Conservation (phyloP, 23 tunicate species). For the Trididemnum clinides region DNA sequence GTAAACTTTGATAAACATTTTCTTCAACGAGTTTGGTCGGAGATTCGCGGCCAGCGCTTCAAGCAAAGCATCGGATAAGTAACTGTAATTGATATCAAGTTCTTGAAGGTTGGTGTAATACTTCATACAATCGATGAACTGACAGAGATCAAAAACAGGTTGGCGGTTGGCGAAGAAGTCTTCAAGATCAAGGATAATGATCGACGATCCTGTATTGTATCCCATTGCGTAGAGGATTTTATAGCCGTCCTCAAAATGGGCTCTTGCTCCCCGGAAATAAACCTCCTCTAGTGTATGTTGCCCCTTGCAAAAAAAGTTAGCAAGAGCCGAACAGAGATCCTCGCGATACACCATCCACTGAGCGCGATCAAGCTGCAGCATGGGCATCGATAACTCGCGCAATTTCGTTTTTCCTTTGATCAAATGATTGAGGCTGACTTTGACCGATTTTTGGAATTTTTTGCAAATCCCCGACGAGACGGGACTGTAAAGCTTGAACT, state of each 20-base stretch:
- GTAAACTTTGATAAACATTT: constrained; percentile 65
- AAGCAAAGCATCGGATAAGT: constrained; percentile 73
- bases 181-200: constrained; percentile 59
- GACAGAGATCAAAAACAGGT: constrained; percentile 60
- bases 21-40: constrained; percentile 44
- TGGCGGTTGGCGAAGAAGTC: constrained; percentile 65
- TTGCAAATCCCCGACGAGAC: constrained; percentile 71
- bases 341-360: constrained; percentile 84
- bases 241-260: constrained; percentile 74
- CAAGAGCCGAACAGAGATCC: constrained; percentile 73
- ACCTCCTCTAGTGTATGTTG: constrained; percentile 73
- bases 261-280: constrained; percentile 68
- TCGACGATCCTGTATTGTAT: constrained; percentile 72
- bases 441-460: constrained; percentile 83
- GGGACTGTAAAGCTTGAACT: constrained; percentile 85
- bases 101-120: constrained; percentile 64
- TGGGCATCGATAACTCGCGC: constrained; percentile 64
- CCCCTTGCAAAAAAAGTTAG: constrained; percentile 80
- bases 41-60: constrained; percentile 51
- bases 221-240: constrained; percentile 84
- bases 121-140: constrained; percentile 83
- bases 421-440: constrained; percentile 57
- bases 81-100: constrained; percentile 87
- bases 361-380: constrained; percentile 81
- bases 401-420: constrained; percentile 54